Evolutionary conservation across 2,888 invertebrate species (phyloP).

Genomic region (Physocephala rufipes): DNA sequence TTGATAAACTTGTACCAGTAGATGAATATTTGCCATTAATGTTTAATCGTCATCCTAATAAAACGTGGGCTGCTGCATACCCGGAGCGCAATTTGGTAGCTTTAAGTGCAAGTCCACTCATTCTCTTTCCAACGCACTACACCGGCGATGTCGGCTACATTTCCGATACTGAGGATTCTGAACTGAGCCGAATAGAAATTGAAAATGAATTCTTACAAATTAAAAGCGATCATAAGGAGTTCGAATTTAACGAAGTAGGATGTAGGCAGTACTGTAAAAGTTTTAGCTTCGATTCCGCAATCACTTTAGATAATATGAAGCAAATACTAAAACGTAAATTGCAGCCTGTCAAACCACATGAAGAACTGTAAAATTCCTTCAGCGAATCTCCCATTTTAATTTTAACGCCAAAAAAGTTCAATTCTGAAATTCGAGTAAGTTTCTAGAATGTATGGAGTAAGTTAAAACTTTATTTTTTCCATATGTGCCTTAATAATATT

Average conservation of each 20-base stretch:
- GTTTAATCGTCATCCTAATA: slow-evolving; percentile 87
- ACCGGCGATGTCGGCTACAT: slow-evolving; percentile 92
- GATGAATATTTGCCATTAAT: slow-evolving; percentile 97
- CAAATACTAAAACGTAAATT: slow-evolving; percentile 4
- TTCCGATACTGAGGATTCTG: slow-evolving; percentile 93
- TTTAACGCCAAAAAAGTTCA: background rate
- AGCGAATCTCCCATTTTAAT: background rate
- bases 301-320: slow-evolving; percentile 6
- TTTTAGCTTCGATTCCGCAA: background rate
- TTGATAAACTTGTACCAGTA: slow-evolving; percentile 88
- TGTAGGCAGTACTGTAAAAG: background rate
- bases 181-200: slow-evolving; percentile 37
- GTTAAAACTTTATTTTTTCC: background rate
- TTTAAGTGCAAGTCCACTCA: slow-evolving; percentile 84
- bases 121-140: slow-evolving; percentile 93
- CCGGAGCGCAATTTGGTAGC: slow-evolving; percentile 82
- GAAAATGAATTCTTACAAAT: slow-evolving; percentile 49
- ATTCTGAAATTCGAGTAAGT: background rate
- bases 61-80: slow-evolving; percentile 82
- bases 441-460: background rate
- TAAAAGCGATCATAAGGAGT: slow-evolving; percentile 57
- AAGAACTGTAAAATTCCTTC: slow-evolving; percentile 23
- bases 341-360: slow-evolving; percentile 17
- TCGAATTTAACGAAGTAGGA: slow-evolving; percentile 33
- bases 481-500: background rate